phyloP scores from a whole-genome alignment of 1,140 invertebrate genomes.

The Papilio aristodemus region DNA sequence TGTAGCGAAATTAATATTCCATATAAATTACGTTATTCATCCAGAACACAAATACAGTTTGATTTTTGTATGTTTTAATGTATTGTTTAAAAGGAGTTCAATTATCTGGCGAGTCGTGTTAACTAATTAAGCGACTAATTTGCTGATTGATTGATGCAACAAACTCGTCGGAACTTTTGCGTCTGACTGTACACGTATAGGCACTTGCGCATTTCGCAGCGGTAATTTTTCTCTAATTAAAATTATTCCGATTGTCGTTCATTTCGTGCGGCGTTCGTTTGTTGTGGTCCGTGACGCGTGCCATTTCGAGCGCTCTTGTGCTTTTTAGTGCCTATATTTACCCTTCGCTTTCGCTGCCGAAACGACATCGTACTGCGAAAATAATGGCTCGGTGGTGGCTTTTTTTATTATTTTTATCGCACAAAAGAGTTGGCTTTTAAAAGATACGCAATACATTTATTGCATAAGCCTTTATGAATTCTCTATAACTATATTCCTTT shows the following conservation, averaged over 20 bases:
- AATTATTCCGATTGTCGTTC: slow-evolving; percentile 77
- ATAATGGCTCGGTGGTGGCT: slow-evolving; percentile 58
- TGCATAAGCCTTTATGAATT: slow-evolving; percentile 19
- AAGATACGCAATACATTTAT: slow-evolving; percentile 37
- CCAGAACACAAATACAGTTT: not conserved
- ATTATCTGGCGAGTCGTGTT: not conserved
- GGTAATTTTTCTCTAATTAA: slow-evolving; percentile 79
- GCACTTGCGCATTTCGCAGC: slow-evolving; percentile 64
- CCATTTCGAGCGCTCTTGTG: slow-evolving; percentile 70
- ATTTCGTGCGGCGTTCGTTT: slow-evolving; percentile 58
- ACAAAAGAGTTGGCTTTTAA: slow-evolving; percentile 45
- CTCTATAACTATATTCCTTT: slow-evolving; percentile 15
- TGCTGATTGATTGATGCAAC: slow-evolving; percentile 24
- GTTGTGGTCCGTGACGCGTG: slow-evolving; percentile 74
- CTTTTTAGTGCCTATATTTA: slow-evolving; percentile 75
- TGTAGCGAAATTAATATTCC: too few species aligned
- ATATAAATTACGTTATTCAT: not conserved
- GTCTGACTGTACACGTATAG: slow-evolving; percentile 49
- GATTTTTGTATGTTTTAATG: not conserved
- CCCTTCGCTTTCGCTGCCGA: slow-evolving; percentile 56
- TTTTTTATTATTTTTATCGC: slow-evolving; percentile 43
- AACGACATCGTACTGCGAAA: slow-evolving; percentile 44
- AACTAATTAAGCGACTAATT: slow-evolving; percentile 19
- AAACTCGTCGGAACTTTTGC: slow-evolving; percentile 28
- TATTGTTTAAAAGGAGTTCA: not conserved